These are phyloP conservation scores for Cheilosia scutellata DNA, from an alignment of 2,888 invertebrate genomes.

Conservation along the genomic window DNA sequence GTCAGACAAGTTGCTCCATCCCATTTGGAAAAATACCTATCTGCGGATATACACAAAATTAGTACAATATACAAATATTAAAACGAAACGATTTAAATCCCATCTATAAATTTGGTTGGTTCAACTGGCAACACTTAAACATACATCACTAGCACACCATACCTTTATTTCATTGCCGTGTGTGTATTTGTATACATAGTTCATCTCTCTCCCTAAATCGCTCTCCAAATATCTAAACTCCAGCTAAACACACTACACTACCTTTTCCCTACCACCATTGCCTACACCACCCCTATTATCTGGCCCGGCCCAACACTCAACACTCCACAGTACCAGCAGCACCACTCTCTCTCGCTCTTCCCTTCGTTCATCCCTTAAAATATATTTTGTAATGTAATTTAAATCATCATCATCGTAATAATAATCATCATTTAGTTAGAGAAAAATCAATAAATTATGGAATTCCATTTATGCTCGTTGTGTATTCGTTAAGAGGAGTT, in stretches of 20 bases:
- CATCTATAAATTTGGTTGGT: slow-evolving; percentile 1
- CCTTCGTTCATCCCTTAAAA: slow-evolving; percentile 74
- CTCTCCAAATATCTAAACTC: slow-evolving; percentile 61
- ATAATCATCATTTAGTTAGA: slow-evolving; percentile 74
- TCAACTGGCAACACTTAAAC: slow-evolving; percentile 61
- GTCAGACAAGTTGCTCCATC: too few relatives aligned
- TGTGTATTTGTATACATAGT: slow-evolving; percentile 48
- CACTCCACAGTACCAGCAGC: slow-evolving; percentile 27
- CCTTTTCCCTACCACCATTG: neutral
- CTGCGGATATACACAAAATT: too few relatives aligned
- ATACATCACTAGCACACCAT: slow-evolving; percentile 16
- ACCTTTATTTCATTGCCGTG: slow-evolving; percentile 54
- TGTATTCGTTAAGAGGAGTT: slow-evolving; percentile 69
- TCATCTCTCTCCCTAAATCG: slow-evolving; percentile 65
- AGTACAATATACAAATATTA: too few relatives aligned
- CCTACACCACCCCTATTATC: slow-evolving; percentile 7
- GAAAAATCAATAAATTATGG: slow-evolving; percentile 78
- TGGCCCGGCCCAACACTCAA: slow-evolving; percentile 10
- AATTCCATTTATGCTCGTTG: slow-evolving; percentile 68
- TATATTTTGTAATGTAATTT: slow-evolving; percentile 77
- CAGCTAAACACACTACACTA: slow-evolving; percentile 44
- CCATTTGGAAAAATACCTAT: too few relatives aligned
- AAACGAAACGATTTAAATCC: neutral
- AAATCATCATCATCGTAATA: slow-evolving; percentile 77
- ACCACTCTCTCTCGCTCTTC: slow-evolving; percentile 75